Base-by-base conservation (phyloP, 2,113 vertebrate species). In the Lichenostomus cassidix region DNA sequence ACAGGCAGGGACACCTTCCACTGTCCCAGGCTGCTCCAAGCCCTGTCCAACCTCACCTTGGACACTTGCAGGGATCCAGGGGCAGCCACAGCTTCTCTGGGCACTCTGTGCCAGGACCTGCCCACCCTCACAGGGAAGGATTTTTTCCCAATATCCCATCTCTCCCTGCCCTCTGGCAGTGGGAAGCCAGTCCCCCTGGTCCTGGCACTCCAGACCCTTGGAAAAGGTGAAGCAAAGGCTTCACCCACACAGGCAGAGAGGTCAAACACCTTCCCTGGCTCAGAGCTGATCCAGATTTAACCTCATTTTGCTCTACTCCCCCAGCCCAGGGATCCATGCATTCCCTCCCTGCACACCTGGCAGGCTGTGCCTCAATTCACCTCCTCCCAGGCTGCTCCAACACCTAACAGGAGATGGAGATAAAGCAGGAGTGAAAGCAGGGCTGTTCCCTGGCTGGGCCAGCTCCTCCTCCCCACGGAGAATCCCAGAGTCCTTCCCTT, bases 11-110 rank as follows among this genome's bases (percentile, higher is more conserved):
- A 60, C 78, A 52, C 2, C 33, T 89, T 0, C 53, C 53, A 21
- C 28, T 5, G 0, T 60, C n/a, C 78, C 78, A 60, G 70, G 24
- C 0, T 35, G 28, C 4, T 68, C 69, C 65, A 11, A 76, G 2
- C 27, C 11, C 20, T 0, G 0, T 52, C 37, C 65, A 71, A 0
- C 41, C 65, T 56, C n/a, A 24, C 65, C 49, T 41, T 17, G 60
- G 69, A 0, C 87, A 39, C 28, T 59, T 0, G n/a, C 87, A 71
- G 49, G 42, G 85, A 49, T 71, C 31, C 39, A 83, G 75, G 58
- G 9, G 35, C 75, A 79, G 41, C 41, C 75, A 6, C 65, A 63
- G 49, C 58, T 79, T 0, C 75, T 71, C 49, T 47, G 41, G 24
- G n/a, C 23, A 47, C 12, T 46, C 56, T 47, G 44, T 44, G 77